Evolutionary conservation across 2,113 vertebrate species (phyloP).

Genomic region (Xenotilapia leptura): DNA sequence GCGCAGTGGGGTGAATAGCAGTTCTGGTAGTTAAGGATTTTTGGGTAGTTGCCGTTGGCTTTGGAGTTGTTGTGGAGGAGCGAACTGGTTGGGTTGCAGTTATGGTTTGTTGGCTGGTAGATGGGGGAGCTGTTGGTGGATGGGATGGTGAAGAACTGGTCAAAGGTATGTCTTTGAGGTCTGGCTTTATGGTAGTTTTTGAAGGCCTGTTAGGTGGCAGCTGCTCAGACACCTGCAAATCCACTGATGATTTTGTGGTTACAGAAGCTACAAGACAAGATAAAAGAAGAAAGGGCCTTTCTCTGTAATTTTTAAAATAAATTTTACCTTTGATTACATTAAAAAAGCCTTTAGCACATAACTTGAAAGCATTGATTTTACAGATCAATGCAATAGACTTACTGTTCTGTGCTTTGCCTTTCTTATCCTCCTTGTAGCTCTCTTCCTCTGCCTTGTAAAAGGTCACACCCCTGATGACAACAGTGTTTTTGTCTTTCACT

Average conservation of each 20-base stretch:
- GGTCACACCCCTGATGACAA: slow-evolving; percentile 79
- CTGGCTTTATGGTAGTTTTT: neutral
- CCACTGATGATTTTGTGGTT: neutral
- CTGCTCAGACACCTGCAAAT: slow-evolving; percentile 7
- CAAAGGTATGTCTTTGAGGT: neutral
- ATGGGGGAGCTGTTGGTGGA: neutral
- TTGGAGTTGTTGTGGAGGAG: neutral
- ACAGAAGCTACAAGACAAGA: neutral
- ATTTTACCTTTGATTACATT: neutral
- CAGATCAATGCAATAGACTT: neutral
- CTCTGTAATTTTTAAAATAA: neutral
- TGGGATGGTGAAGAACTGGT: neutral
- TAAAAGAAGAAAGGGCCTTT: neutral
- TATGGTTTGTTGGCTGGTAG: neutral
- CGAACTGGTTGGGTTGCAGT: neutral
- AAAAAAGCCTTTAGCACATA: neutral
- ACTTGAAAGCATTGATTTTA: neutral
- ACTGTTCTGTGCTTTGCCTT: slow-evolving; percentile 15
- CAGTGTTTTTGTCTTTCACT: slow-evolving; percentile 54
- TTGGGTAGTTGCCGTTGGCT: neutral
- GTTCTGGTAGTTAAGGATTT: neutral
- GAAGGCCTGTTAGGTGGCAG: neutral
- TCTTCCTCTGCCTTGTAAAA: slow-evolving; percentile 80
- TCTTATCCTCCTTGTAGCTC: slow-evolving; percentile 59
- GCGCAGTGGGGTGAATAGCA: neutral